Base-by-base conservation (phyloP, 2,797 vertebrate genomes). In the Craterocephalus amniculus region DNA sequence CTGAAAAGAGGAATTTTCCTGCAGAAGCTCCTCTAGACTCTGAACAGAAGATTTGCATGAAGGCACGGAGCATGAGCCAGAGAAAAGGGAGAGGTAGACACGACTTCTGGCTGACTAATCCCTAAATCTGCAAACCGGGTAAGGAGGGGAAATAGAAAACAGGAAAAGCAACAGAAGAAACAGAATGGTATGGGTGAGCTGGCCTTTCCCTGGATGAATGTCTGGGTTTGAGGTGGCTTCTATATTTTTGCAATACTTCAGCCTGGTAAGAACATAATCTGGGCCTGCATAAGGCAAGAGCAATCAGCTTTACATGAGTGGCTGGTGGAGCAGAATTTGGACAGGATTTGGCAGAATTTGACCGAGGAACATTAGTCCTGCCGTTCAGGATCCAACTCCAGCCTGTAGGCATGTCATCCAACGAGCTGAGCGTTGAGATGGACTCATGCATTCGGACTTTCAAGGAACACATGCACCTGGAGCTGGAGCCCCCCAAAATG, bases 381-480 rank as follows among this genome's bases (percentile, higher is more conserved):
- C 45, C 45, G 3, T 2, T 18, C 38, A 32, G 32, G 45, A 55
- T 66, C 24, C 34, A 49, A 32, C 35, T 26, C 48, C n/a, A 58
- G 35, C 11, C 58, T 31, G 63, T 80, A 89, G 93, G 87, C 81
- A 98, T 99, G 97, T 97, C 94, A n/a, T 92, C 94, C 75, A 95
- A 95, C 79, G 96, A 96, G 87, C 91, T 94, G 73, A 94, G 89
- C 12, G 88, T 93, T 1, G 97, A 99, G 68, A 84, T 94, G 54
- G 97, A 99, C 89, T 86, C 96, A 58, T 98, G 95, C 95, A 99
- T 99, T 77, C 94, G 95, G 85, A 99, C 97, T 60, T 99, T 99
- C 91, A 98, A 98, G 91, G 98, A 99, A 83, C 97, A 99, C 87
- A 98, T 99, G 97, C 97, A 96, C 88, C 92, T 99, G 78, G 98